These are phyloP conservation scores for Amphiprion ocellaris DNA, from an alignment of 2,113 vertebrate genomes.

Conservation along the genomic window DNA sequence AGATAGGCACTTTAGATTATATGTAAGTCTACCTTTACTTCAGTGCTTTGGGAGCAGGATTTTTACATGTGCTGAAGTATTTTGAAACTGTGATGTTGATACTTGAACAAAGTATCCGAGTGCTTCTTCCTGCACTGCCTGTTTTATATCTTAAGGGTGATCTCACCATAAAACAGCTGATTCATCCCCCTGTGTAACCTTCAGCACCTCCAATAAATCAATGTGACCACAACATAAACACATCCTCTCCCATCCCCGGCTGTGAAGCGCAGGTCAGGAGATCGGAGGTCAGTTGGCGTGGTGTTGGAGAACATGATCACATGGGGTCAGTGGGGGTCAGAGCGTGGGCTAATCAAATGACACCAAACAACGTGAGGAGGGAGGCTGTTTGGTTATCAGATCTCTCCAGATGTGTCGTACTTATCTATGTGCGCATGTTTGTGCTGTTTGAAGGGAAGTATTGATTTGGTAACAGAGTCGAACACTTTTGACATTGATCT, in stretches of 20 bases:
- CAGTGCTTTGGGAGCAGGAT: too few relatives aligned
- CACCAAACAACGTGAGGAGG: neutral
- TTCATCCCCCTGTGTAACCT: neutral
- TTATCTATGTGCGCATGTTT: slow-evolving; percentile 27
- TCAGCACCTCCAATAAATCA: slow-evolving; percentile 8
- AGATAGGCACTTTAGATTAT: too few relatives aligned
- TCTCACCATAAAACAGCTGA: slow-evolving; percentile 2
- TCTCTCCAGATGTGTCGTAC: slow-evolving; percentile 45
- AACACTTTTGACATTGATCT: slow-evolving; percentile 56
- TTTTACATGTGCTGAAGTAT: too few relatives aligned
- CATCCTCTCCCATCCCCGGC: slow-evolving; percentile 1
- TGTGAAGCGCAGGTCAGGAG: slow-evolving; percentile 43
- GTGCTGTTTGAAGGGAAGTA: slow-evolving; percentile 8
- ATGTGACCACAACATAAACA: slow-evolving; percentile 14
- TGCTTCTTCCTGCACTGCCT: too few relatives aligned
- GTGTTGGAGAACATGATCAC: slow-evolving; percentile 6
- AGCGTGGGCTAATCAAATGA: slow-evolving; percentile 29
- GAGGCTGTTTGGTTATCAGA: slow-evolving; percentile 56
- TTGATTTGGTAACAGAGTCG: slow-evolving; percentile 54
- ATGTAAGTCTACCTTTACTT: too few relatives aligned
- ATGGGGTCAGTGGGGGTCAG: slow-evolving; percentile 27
- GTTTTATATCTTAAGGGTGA: too few relatives aligned
- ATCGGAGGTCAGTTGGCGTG: slow-evolving; percentile 31
- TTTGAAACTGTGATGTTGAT: too few relatives aligned
- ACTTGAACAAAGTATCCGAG: too few relatives aligned